These are phyloP conservation scores for Triops longicaudatus DNA, from an alignment of 1,140 invertebrate species.

Conservation along the genomic window DNA sequence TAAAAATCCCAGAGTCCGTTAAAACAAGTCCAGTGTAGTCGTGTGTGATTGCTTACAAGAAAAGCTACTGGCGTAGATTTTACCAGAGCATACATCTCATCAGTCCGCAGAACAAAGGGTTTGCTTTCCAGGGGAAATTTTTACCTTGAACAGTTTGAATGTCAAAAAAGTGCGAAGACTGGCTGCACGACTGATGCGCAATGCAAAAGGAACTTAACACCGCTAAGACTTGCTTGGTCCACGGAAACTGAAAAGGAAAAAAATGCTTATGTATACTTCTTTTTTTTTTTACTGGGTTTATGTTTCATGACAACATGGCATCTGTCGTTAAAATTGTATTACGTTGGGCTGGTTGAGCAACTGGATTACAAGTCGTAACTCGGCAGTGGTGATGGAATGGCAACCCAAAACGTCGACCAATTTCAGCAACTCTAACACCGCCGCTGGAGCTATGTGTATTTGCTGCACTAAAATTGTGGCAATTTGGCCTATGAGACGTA, in stretches of 20 bases:
- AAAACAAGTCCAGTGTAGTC: no score
- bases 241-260: background rate
- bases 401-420: conserved; percentile 49
- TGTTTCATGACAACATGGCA: background rate
- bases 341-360: conserved; percentile 38
- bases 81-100: no score
- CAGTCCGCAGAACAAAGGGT: background rate
- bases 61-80: no score
- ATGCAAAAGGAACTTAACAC: background rate
- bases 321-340: conserved; percentile 24
- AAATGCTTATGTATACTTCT: background rate
- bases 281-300: no score
- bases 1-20: no score
- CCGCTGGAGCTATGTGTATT: conserved; percentile 35
- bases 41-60: no score
- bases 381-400: conserved; percentile 47
- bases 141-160: background rate
- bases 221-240: background rate
- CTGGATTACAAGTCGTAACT: conserved; percentile 48
- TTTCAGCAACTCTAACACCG: conserved; percentile 46
- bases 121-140: background rate
- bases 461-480: conserved; percentile 38
- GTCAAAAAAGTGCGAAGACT: background rate
- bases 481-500: conserved; percentile 40
- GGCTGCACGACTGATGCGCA: background rate